Base-by-base conservation (phyloP, 2,888 invertebrate genomes). In the Melangyna quadrimaculata region DNA sequence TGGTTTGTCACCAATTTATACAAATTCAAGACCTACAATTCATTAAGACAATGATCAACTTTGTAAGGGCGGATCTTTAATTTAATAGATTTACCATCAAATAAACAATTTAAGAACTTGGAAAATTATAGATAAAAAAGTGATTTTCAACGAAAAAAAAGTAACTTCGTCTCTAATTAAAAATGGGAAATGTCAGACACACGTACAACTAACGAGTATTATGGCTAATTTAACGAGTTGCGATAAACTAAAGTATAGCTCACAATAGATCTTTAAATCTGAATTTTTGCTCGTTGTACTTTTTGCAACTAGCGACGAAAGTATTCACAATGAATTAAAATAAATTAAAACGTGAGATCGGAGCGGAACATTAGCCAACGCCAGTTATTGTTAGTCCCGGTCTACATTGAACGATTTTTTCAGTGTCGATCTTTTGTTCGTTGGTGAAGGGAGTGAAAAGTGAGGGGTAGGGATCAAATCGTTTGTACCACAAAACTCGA, bases 131-230 rank as follows among this genome's bases (percentile, higher is more conserved):
- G 74, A 87, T 74, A 80, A 83, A 81, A 87, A 87, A 87, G 77
- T 78, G 72, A 81, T 75, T 80, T 87, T 80, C 79, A 87, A 87
- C 83, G 87, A 87, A 87, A 87, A 87, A 87, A 84, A 81, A 84
- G 12, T 69, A 84, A 87, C 80, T 84, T 78, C 87, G 84, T 87
- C 87, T 80, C 78, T 87, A 86, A 86, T 81, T 86, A 81, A 81
- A 86, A 80, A 77, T 81, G 55, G 70, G 77, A 86, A 86, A 81
- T 81, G 86, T 86, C 86, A 86, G 78, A 86, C 57, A 19, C 10
- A 12, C 19, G 24, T 0, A 8, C 32, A 75, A 72, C 61, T 51
- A 71, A 61, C 69, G 48, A 80, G 22, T 53, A 27, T 73, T 83
- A 61, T 67, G 59, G 61, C 12, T 71, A 14, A 10, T 69, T 40